Percentiles rank a stretch among this genome's conserved stretches.
These are phyloP conservation scores for Merodon equestris DNA, from an alignment of 2,888 invertebrate species.

Conservation along the genomic window DNA sequence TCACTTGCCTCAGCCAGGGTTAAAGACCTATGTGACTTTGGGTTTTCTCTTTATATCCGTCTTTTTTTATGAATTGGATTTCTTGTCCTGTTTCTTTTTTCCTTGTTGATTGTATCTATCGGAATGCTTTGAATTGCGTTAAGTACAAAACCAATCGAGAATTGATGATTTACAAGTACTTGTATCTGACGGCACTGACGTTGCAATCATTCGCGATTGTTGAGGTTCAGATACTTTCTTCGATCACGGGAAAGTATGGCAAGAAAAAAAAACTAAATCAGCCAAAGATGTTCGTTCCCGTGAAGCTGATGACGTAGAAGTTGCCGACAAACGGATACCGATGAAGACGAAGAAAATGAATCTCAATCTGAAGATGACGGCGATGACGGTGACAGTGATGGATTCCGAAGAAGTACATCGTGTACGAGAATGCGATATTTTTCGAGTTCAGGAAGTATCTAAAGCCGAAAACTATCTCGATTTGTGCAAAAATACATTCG, in stretches of 20 bases:
- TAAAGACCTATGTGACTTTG: slow-evolving; percentile 52
- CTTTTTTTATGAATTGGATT: background rate
- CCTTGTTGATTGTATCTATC: slow-evolving; percentile 14
- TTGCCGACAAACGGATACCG: background rate
- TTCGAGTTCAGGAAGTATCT: too few species aligned
- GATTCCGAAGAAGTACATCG: too few species aligned
- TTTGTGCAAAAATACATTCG: too few species aligned
- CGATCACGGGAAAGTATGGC: slow-evolving; percentile 41
- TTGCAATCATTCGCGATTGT: background rate
- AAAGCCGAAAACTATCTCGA: too few species aligned
- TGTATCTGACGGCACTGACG: slow-evolving; percentile 20
- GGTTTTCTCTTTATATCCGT: slow-evolving; percentile 1
- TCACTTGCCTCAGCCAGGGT: slow-evolving; percentile 38
- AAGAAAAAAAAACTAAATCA: background rate
- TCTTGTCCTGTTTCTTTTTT: background rate
- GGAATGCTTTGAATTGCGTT: slow-evolving; percentile 2
- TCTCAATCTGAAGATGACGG: too few species aligned
- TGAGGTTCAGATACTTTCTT: slow-evolving; percentile 47
- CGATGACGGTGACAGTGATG: too few species aligned
- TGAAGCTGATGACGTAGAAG: slow-evolving; percentile 7
- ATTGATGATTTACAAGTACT: slow-evolving; percentile 57
- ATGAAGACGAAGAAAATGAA: too few species aligned
- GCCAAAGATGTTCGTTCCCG: slow-evolving; percentile 16
- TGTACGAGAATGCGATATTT: too few species aligned
- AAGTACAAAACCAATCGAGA: slow-evolving; percentile 57